Evolutionary conservation across 2,113 vertebrate genomes (phyloP).

Genomic region (Orthochromis indermauri): DNA sequence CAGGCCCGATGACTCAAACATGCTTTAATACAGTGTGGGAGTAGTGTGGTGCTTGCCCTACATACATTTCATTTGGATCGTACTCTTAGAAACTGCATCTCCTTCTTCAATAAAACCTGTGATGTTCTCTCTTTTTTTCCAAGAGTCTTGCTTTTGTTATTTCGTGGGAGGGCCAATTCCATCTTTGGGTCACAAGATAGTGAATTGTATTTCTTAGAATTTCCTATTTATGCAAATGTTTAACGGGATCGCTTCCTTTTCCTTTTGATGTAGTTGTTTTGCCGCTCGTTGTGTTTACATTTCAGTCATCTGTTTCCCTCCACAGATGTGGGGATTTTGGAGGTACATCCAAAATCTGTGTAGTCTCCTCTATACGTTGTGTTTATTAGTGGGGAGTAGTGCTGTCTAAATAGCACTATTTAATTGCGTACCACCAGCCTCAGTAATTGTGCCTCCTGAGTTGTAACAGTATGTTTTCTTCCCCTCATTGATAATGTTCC

Average conservation of each 20-base stretch:
- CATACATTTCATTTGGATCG: conserved; percentile 31
- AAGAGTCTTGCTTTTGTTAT: background rate
- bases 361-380: conserved; percentile 38
- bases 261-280: conserved; percentile 20
- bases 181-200: background rate
- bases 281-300: conserved; percentile 26
- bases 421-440: conserved; percentile 49
- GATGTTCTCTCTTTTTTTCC: conserved; percentile 7
- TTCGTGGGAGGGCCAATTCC: background rate
- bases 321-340: conserved; percentile 30
- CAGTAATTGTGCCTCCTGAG: conserved; percentile 62
- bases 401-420: conserved; percentile 50
- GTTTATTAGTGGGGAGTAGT: conserved; percentile 37
- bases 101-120: conserved; percentile 51
- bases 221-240: background rate
- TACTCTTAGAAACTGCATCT: conserved; percentile 15
- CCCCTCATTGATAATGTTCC: conserved; percentile 51
- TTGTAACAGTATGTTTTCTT: conserved; percentile 57
- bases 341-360: background rate
- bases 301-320: conserved; percentile 29
- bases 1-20: conserved; percentile 25
- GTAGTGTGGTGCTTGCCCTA: conserved; percentile 14
- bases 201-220: background rate
- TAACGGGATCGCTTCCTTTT: background rate
- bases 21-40: conserved; percentile 37